Percentiles rank a stretch among this genome's conserved stretches.
phyloP scores from a whole-genome alignment of 2,113 vertebrate genomes.

The Salvelinus fontinalis region DNA sequence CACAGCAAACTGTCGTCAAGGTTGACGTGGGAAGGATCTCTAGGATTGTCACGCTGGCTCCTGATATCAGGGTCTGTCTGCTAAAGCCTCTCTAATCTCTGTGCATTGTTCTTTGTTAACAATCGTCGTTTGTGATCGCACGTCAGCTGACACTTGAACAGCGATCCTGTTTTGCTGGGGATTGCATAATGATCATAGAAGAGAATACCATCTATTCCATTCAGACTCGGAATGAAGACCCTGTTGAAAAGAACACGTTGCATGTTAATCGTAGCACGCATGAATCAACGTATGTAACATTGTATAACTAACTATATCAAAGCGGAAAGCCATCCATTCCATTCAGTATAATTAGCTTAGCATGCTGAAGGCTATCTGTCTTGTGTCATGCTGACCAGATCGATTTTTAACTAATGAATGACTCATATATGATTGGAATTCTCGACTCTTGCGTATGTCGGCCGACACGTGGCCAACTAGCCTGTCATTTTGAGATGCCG shows the following conservation, averaged over 20 bases:
- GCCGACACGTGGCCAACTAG: slow-evolving; percentile 25
- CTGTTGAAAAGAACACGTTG: slow-evolving; percentile 13
- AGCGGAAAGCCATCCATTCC: slow-evolving; percentile 47
- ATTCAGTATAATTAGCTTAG: slow-evolving; percentile 53
- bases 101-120: not conserved
- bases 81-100: not conserved
- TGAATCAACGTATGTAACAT: slow-evolving; percentile 42
- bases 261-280: slow-evolving; percentile 29
- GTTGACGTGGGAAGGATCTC: no score
- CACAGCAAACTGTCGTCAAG: no score
- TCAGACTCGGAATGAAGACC: not conserved
- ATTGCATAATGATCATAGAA: not conserved
- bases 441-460: slow-evolving; percentile 6
- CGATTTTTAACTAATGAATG: slow-evolving; percentile 42
- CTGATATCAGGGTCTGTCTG: slow-evolving; percentile 1
- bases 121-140: slow-evolving; percentile 7
- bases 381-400: slow-evolving; percentile 39
- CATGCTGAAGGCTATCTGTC: slow-evolving; percentile 35
- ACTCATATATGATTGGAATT: slow-evolving; percentile 37
- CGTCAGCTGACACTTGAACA: slow-evolving; percentile 19
- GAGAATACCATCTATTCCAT: not conserved
- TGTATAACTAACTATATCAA: slow-evolving; percentile 44
- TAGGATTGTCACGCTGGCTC: not conserved
- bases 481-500: slow-evolving; percentile 8
- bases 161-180: not conserved